Evolutionary conservation across 2,797 vertebrate species (phyloP), one percentile per base, ranked within the genome.

Genomic region (Alouatta caraya): DNA sequence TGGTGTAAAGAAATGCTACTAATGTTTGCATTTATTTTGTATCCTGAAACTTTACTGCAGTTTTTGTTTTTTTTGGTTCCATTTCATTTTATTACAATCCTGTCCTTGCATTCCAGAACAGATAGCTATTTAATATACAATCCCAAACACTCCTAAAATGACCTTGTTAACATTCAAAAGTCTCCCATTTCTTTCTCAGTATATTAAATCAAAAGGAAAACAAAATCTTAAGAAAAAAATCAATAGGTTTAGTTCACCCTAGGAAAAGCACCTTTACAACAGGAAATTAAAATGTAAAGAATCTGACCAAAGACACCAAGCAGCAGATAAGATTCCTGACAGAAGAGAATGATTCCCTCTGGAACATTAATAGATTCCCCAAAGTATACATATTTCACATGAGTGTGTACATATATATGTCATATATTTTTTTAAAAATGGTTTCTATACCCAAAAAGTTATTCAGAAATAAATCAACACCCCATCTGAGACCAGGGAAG

Each of bases 351-450:
- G 96, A 94, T 26, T 89, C 95, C 92, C 97, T 76, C 89, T 2
- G 88, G 92, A 93, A 95, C 98, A 98, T 98, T 98, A 98, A 99
- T 98, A 99, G 96, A 95, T 50, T 95, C 96, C 52, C 98, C 0
- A 37, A 97, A 95, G 96, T 88, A 59, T 95, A 97, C 92, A 97
- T 97, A 75, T 97, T 96, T 97, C 97, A 96, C 64, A 21, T 52
- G 33, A 17, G 81, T 48, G 84, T 86, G n/a, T 48, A 70, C 88
- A 92, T 84, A 85, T 19, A 46, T 9, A 39, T 3, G 85, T 46
- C 96, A 98, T 97, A 96, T 97, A 97, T 96, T 21, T 52, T 52
- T 52, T 90, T 92, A 94, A 94, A 70, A 88, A 94, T 98, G 97
- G 93, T 98, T 98, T 98, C 97, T 98, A 98, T 80, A 64, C 88